Base-by-base conservation (phyloP, 2,113 vertebrate genomes). In the Microtus richardsoni region DNA sequence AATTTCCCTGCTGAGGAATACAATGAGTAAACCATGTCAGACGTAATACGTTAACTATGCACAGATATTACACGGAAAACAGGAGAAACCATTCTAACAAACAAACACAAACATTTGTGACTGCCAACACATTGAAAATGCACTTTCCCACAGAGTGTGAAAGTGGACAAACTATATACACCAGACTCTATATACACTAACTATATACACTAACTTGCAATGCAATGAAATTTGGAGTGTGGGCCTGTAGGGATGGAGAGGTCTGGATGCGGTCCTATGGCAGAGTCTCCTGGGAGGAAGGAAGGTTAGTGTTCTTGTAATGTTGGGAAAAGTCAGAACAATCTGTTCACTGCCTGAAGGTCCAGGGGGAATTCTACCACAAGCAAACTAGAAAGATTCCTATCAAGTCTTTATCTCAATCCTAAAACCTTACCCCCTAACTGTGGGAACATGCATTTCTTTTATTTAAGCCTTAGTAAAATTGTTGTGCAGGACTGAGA, bases 211-310 rank as follows among this genome's bases (percentile, higher is more conserved):
- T 39, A 26, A 28, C 16, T 28, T 39, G 13, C 26, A 33, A 2
- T 13, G 3, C 7, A 39, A 24, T 70, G 6, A 2, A 2, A 24
- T 91, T 52, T 66, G 17, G 7, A 94, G 13, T 49, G 7, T 41
- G 30, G 4, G 5, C 7, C 21, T 64, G 22, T 8, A 49, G 70
- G 71, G 58, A 10, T 64, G 26, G 41, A 7, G 39, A 10, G 36
- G 24, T 44, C 44, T 17, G 82, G 33, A n/a, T 39, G 30, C 41
- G 49, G 10, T 58, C 41, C 24, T 17, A 26, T 5, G 9, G 14
- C 36, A 19, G 9, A 1, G 2, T 0, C 33, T 19, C 2, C 22
- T 17, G 21, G 2, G 3, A n/a, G 14, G 5, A 11, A 22, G 2
- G 3, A 33, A 9, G 7, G 11, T 36, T 36, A 39, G 33, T 70